Conservation (phyloP, 1,140 invertebrate species). For the Diprion similis region DNA sequence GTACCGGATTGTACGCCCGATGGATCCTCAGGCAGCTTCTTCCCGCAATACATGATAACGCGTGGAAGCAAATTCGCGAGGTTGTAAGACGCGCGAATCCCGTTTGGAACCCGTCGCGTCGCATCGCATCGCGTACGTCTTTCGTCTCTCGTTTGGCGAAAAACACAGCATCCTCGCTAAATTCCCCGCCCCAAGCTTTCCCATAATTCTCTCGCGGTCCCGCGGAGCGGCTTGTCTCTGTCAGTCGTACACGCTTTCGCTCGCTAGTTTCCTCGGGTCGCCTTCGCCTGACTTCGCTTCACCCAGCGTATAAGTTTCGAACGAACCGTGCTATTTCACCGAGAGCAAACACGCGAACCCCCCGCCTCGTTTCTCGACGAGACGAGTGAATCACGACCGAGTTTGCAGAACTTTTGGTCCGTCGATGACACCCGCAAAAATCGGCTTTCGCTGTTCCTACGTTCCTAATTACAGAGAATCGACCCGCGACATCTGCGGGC, state of each 20-base stretch:
- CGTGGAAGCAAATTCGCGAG: background rate
- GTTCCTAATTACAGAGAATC: no score
- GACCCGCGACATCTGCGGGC: no score
- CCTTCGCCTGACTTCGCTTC: no score
- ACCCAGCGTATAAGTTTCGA: background rate
- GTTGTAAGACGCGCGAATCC: background rate
- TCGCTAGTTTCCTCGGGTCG: no score
- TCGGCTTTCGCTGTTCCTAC: background rate
- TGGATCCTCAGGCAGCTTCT: no score
- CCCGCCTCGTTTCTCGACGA: background rate
- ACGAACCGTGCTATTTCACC: background rate
- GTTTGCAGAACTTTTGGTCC: background rate
- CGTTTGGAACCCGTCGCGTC: no score
- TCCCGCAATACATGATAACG: no score
- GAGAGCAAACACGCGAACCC: background rate
- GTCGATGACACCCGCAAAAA: background rate
- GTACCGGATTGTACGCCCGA: no score
- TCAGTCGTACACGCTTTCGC: background rate
- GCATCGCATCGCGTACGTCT: background rate
- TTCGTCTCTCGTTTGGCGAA: conserved; percentile 4
- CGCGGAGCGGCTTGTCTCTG: background rate
- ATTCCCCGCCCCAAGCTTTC: background rate
- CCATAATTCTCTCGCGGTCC: conserved; percentile 1
- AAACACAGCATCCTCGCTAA: background rate
- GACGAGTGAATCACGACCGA: conserved; percentile 1